Evolutionary conservation across 2,888 invertebrate species (phyloP).

Genomic region (Lochmaea crataegi): DNA sequence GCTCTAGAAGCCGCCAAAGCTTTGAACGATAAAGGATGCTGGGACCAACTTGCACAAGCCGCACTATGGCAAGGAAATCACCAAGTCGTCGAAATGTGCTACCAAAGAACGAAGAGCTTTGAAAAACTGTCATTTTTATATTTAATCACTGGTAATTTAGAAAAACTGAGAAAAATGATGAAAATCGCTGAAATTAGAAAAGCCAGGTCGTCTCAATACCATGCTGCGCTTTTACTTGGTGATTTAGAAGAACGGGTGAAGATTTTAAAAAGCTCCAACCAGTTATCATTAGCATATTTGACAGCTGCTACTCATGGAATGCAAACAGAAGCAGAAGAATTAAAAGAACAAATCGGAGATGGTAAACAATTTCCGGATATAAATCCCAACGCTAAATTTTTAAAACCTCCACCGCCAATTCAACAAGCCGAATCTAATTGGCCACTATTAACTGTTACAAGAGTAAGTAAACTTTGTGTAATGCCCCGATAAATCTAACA

Average conservation of each 20-base stretch:
- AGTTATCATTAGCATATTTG: constrained; percentile 88
- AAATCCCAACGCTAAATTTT: constrained; percentile 78
- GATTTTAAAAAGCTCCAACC: constrained; percentile 80
- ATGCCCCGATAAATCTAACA: neutral
- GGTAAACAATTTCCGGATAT: constrained; percentile 73
- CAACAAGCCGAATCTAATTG: constrained; percentile 94
- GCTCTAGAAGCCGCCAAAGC: constrained; percentile 96
- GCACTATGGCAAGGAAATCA: constrained; percentile 80
- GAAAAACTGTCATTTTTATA: constrained; percentile 98
- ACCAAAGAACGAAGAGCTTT: constrained; percentile 99
- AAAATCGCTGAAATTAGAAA: constrained; percentile 99
- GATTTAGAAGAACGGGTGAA: constrained; percentile 91
- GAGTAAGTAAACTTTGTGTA: constrained; percentile 64
- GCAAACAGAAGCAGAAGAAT: constrained; percentile 79
- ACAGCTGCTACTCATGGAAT: constrained; percentile 95
- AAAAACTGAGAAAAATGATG: constrained; percentile 98
- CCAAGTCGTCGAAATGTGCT: constrained; percentile 98
- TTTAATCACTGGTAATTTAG: constrained; percentile 96
- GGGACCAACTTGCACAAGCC: constrained; percentile 95
- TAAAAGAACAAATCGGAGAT: constrained; percentile 73
- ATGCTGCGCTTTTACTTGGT: constrained; percentile 91
- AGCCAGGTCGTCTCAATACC: constrained; percentile 96
- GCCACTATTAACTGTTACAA: constrained; percentile 94
- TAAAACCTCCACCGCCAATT: constrained; percentile 91
- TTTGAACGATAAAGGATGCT: constrained; percentile 92